Conservation (phyloP, 2,797 vertebrate species). For the Chaetodon trifasciatus region DNA sequence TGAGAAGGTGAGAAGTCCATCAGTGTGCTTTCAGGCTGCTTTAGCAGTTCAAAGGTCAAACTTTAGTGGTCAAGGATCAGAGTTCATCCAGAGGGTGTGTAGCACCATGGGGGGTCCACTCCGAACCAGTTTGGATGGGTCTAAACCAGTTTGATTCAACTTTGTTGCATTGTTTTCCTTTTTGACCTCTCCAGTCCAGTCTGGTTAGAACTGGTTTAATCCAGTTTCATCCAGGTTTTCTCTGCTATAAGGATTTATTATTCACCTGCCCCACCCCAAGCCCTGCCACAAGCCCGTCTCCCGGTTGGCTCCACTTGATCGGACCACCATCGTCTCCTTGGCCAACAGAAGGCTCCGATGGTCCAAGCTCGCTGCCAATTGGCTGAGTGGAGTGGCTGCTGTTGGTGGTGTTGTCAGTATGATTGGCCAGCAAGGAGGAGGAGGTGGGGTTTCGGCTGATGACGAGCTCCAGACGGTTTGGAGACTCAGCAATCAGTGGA, state of each 20-base stretch:
- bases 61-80: slow-evolving; percentile 58
- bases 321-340: slow-evolving; percentile 71
- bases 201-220: slow-evolving; percentile 49
- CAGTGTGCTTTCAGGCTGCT: slow-evolving; percentile 78
- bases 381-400: slow-evolving; percentile 65
- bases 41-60: slow-evolving; percentile 70
- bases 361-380: slow-evolving; percentile 47
- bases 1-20: slow-evolving; percentile 59
- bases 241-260: slow-evolving; percentile 79
- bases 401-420: slow-evolving; percentile 66
- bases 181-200: slow-evolving; percentile 38
- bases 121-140: slow-evolving; percentile 56
- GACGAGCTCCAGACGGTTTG: slow-evolving; percentile 95
- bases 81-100: slow-evolving; percentile 71
- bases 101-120: slow-evolving; percentile 74
- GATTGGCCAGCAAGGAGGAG: slow-evolving; percentile 71
- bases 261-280: slow-evolving; percentile 64
- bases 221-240: slow-evolving; percentile 45
- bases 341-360: slow-evolving; percentile 51
- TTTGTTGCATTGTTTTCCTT: slow-evolving; percentile 30
- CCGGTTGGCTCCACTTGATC: slow-evolving; percentile 79
- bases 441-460: slow-evolving; percentile 93
- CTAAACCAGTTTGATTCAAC: slow-evolving; percentile 54
- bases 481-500: slow-evolving; percentile 96
- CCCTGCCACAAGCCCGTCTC: slow-evolving; percentile 64